Conservation (phyloP, 2,113 vertebrate genomes). For the Salvator merianae region DNA sequence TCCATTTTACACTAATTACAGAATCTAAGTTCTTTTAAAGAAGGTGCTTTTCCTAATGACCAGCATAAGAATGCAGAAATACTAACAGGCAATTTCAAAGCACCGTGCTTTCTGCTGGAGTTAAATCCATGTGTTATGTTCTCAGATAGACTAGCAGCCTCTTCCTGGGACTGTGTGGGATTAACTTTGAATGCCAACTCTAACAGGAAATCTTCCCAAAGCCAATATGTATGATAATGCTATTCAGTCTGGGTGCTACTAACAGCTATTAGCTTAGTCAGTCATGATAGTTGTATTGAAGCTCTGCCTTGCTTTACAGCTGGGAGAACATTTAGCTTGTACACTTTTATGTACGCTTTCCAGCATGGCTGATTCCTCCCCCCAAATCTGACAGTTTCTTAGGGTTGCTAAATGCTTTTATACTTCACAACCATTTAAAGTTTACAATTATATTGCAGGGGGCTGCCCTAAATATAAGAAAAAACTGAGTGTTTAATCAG, state of each 20-base stretch:
- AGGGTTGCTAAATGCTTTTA: background rate
- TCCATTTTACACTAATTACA: background rate
- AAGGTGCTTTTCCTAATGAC: background rate
- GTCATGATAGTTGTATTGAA: background rate
- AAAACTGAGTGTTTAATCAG: background rate
- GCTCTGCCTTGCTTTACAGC: background rate
- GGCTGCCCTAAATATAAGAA: background rate
- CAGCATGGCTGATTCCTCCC: too few species aligned
- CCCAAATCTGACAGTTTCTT: background rate
- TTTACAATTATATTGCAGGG: background rate
- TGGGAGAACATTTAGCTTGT: background rate
- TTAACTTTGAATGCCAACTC: background rate
- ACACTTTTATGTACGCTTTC: background rate
- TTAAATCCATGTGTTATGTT: background rate
- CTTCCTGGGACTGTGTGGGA: background rate
- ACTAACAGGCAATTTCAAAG: background rate
- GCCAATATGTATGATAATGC: background rate
- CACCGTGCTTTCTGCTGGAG: background rate
- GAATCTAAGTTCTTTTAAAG: background rate
- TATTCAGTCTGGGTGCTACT: background rate
- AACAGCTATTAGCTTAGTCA: background rate
- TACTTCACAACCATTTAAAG: background rate
- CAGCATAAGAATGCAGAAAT: background rate
- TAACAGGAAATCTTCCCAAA: constrained; percentile 8
- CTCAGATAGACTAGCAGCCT: background rate